phyloP scores from a whole-genome alignment of 1,140 invertebrate genomes.

The Tenebrio molitor region DNA sequence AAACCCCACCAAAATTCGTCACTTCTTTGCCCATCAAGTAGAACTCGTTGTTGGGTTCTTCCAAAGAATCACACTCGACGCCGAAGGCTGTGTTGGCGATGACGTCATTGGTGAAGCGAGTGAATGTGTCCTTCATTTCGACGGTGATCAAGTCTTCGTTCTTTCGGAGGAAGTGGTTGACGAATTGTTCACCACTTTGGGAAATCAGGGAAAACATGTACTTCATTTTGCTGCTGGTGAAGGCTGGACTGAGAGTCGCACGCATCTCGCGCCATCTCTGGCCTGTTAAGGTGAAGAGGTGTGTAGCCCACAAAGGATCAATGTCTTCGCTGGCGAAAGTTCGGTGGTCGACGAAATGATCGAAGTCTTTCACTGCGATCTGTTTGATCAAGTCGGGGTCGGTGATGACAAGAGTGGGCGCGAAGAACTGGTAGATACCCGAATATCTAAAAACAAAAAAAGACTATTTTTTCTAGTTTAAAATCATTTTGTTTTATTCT shows the following conservation, averaged over 20 bases:
- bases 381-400: constrained; percentile 69
- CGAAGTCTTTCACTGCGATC: constrained; percentile 64
- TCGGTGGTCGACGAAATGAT: constrained; percentile 62
- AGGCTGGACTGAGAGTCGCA: constrained; percentile 64
- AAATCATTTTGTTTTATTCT: no score
- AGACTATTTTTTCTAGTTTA: no score
- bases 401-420: constrained; percentile 69
- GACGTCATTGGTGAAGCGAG: constrained; percentile 41
- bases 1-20: constrained; percentile 54
- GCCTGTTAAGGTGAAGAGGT: constrained; percentile 56
- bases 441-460: constrained; percentile 67
- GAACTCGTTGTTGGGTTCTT: constrained; percentile 67
- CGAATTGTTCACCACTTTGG: constrained; percentile 60
- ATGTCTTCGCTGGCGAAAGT: constrained; percentile 55
- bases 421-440: constrained; percentile 68
- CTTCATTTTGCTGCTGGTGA: constrained; percentile 67
- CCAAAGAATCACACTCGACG: constrained; percentile 65
- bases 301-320: constrained; percentile 70
- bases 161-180: constrained; percentile 59
- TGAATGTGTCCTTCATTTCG: constrained; percentile 53
- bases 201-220: constrained; percentile 62
- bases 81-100: constrained; percentile 64
- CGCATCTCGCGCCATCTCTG: constrained; percentile 66
- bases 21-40: constrained; percentile 62
- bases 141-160: constrained; percentile 50